Evolutionary conservation across 2,888 invertebrate genomes (phyloP).

Genomic region (Ecdyonurus torrentis): DNA sequence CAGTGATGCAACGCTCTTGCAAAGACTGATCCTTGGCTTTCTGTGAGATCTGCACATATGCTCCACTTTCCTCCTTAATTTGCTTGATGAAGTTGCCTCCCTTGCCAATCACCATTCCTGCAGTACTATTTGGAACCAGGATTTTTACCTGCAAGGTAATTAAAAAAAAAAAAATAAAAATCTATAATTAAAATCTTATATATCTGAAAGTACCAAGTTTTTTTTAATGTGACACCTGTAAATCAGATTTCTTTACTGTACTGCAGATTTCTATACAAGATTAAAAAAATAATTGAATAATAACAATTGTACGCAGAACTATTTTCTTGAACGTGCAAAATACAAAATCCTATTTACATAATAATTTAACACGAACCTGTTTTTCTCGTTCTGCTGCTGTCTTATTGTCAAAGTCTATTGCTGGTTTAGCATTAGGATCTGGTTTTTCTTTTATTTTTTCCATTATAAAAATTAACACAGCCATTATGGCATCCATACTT

Average conservation of each 20-base stretch:
- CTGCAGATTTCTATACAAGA: too few relatives aligned
- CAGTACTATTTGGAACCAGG: slow-evolving; percentile 88
- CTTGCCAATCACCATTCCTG: slow-evolving; percentile 96
- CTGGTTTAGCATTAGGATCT: slow-evolving; percentile 68
- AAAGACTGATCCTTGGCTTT: slow-evolving; percentile 82
- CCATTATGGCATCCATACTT: slow-evolving; percentile 76
- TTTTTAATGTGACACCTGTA: too few relatives aligned
- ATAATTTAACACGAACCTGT: slow-evolving; percentile 39
- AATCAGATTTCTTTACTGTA: background rate
- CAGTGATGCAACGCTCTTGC: slow-evolving; percentile 88
- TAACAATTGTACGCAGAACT: too few relatives aligned
- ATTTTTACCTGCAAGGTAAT: slow-evolving; percentile 54
- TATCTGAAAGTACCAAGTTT: background rate
- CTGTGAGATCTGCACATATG: slow-evolving; percentile 92
- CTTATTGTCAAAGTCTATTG: slow-evolving; percentile 61
- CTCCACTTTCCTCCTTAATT: slow-evolving; percentile 85
- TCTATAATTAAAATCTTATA: background rate
- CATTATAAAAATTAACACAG: slow-evolving; percentile 84
- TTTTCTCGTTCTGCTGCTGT: slow-evolving; percentile 71
- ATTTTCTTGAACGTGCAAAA: too few relatives aligned
- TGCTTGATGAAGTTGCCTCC: slow-evolving; percentile 92
- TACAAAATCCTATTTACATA: too few relatives aligned
- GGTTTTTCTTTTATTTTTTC: slow-evolving; percentile 92
- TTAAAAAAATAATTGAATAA: too few relatives aligned
- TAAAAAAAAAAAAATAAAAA: background rate